phyloP scores from a whole-genome alignment of 37 sponge, comb jelly and placozoan genomes.

The Aplysina aerophoba region DNA sequence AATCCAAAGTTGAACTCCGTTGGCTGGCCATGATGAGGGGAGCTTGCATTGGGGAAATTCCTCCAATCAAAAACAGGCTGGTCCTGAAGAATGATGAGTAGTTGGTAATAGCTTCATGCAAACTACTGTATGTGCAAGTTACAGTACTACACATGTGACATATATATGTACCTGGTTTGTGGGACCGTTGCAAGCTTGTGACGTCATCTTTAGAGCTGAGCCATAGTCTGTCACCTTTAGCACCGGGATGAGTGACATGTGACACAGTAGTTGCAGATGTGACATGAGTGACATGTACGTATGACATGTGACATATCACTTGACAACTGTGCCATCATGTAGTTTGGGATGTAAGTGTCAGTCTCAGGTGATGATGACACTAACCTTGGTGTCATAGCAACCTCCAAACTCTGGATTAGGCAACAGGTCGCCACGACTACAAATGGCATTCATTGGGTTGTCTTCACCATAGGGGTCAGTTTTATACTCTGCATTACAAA shows the following conservation, averaged over 20 bases:
- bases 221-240: conserved; percentile 58
- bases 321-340: too few relatives aligned
- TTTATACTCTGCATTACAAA: conserved; percentile 48
- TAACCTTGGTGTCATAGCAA: conserved; percentile 66
- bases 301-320: too few relatives aligned
- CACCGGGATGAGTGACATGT: background rate
- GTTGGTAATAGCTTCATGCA: background rate
- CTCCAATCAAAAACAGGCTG: conserved; percentile 25
- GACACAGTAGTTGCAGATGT: background rate
- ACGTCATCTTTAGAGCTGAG: conserved; percentile 16
- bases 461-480: conserved; percentile 59
- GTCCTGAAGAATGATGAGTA: conserved; percentile 42
- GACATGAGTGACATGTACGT: background rate
- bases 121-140: background rate
- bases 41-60: conserved; percentile 25
- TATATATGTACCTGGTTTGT: conserved; percentile 47
- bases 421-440: conserved; percentile 65
- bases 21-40: conserved; percentile 56
- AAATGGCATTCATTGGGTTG: conserved; percentile 65
- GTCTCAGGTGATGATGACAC: too few relatives aligned
- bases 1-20: conserved; percentile 50
- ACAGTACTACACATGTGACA: background rate
- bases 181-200: conserved; percentile 49
- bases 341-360: too few relatives aligned
- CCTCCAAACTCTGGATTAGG: conserved; percentile 36